Evolutionary conservation across 2,888 invertebrate genomes (phyloP).

Genomic region (Ceriagrion tenellum): DNA sequence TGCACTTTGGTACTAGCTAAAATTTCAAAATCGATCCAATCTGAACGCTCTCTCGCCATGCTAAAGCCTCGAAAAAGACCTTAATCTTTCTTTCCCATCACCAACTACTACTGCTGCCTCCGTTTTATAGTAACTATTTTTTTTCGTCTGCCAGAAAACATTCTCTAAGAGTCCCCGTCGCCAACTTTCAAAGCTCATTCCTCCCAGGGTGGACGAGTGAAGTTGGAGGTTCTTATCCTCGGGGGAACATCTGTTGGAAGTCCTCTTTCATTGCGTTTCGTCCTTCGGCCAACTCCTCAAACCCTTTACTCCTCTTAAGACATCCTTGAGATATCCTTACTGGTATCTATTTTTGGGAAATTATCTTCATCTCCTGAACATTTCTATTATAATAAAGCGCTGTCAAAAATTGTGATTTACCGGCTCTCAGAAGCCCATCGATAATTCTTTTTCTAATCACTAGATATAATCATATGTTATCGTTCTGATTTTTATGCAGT

Average conservation of each 20-base stretch:
- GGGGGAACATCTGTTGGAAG: slow-evolving; percentile 30
- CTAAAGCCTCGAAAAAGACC: not conserved
- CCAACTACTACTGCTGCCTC: not conserved
- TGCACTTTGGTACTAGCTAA: not conserved
- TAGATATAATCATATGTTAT: too few species aligned
- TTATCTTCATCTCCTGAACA: not conserved
- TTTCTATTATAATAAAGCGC: not conserved
- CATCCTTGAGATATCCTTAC: not conserved
- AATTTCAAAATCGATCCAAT: not conserved
- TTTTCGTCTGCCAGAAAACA: not conserved
- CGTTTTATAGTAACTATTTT: not conserved
- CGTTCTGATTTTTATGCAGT: too few species aligned
- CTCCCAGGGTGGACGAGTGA: not conserved
- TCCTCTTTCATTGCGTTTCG: not conserved
- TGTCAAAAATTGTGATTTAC: not conserved
- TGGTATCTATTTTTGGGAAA: not conserved
- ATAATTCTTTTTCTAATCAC: too few species aligned
- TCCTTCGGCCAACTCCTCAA: not conserved
- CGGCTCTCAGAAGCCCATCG: too few species aligned
- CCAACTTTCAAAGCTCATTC: slow-evolving; percentile 40
- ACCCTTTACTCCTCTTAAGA: not conserved
- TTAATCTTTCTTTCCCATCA: slow-evolving; percentile 8
- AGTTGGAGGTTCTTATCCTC: slow-evolving; percentile 15
- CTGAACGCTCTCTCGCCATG: not conserved
- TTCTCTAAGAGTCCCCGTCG: slow-evolving; percentile 16